Evolutionary conservation across 2,113 vertebrate species (phyloP), one percentile per base, ranked within the genome.

Genomic region (Semicossyphus pulcher): DNA sequence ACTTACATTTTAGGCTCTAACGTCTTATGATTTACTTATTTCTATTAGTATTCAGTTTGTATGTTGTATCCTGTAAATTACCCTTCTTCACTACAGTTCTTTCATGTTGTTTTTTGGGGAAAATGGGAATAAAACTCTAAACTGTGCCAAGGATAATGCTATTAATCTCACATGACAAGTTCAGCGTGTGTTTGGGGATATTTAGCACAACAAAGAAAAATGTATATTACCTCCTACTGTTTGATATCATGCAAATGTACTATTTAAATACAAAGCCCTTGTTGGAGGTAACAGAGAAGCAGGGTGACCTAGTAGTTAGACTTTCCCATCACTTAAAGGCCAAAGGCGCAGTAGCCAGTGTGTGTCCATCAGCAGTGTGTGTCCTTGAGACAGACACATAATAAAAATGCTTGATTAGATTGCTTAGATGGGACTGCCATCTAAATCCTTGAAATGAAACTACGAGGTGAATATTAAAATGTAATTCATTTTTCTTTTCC

Each of bases 341-440:
- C 31, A 79, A 52, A 79, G 18, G n/a, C 25, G 1, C 39, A 31
- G 37, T 42, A 18, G 32, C 42, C 61, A 36, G 31, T 11, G 10
- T 51, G 53, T 64, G 42, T 69, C 63, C 63, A 49, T 71, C 54
- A 48, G 23, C 45, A 49, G 18, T 4, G 11, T 25, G 16, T 57
- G 63, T 76, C 71, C 80, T 83, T 81, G 64, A 64, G 23, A 61
- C n/a, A 45, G 45, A 69, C 37, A 25, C 34, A 52, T 7, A 57
- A 63, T 67, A 69, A 66, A 72, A 66, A 31, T 3, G 12, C 23
- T 32, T 48, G 21, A 80, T 72, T 61, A 44, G 34, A 81, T 53
- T n/a, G 10, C 42, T 47, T 26, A 20, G 16, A 83, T 56, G 59
- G 11, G 45, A 66, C 52, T 42, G 42, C 31, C 4, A 14, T 72